Evolutionary conservation across 2,888 invertebrate species (phyloP), one percentile per base, ranked within the genome.

Genomic region (Hartigia nigra): DNA sequence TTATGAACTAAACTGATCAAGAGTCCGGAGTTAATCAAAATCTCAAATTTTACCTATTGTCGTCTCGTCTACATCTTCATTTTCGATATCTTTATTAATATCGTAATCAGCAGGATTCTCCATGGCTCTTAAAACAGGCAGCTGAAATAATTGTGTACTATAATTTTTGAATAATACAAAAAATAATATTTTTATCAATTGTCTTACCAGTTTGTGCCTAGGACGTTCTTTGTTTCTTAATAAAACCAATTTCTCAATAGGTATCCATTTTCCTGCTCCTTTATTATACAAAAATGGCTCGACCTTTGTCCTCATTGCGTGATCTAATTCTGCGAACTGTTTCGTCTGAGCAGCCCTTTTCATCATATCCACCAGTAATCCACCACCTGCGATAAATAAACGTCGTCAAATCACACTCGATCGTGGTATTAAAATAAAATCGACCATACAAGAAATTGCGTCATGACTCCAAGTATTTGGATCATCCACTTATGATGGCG

Each of bases 221-320:
- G 96, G 93, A 72, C 98, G 93, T 86, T 98, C 98, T 89, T 96
- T 96, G 90, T 98, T 98, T 83, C 98, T 93, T 77, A 96, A 92
- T 78, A 98, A 93, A 4, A 99, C 98, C 78, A 99, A 92, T 88
- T 98, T 97, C 0, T 97, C 95, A 85, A 98, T 95, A 0, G 98
- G 97, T 86, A 99, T 96, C 92, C 97, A 96, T 79, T 96, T 95
- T 0, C 99, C 99, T 86, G 95, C 95, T 4, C 99, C 99, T 89
- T 95, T 96, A 90, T 98, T 98, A 92, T 99, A 99, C 34, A 99
- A 92, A 91, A 97, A 98, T 1, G 97, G 97, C 86, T 97, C 96
- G 23, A 98, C 97, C 90, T 97, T 97, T 0, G 96, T 97, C 91
- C 96, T 96, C 79, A 99, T 97, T 0, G 97, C 97, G 90, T 98